Evolutionary conservation across 2,113 vertebrate species (phyloP).

Genomic region (Empidonax traillii): DNA sequence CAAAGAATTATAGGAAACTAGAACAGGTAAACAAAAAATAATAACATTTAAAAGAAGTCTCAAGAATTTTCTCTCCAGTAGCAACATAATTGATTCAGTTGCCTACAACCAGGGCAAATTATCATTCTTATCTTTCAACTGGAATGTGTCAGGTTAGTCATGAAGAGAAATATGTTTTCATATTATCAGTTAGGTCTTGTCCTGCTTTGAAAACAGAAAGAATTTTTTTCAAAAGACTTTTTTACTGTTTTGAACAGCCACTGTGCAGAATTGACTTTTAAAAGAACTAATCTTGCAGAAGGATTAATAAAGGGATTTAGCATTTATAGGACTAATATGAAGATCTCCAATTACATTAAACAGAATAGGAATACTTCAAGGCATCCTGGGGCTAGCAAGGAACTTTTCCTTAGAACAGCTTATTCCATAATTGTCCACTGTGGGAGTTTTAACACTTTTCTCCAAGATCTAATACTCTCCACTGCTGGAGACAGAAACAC

Average conservation of each 20-base stretch:
- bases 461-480: slow-evolving; percentile 38
- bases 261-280: neutral
- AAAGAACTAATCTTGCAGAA: neutral
- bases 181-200: neutral
- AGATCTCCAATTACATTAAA: slow-evolving; percentile 26
- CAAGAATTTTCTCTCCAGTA: neutral
- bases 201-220: neutral
- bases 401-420: slow-evolving; percentile 16
- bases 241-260: neutral
- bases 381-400: neutral
- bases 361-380: slow-evolving; percentile 37
- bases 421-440: slow-evolving; percentile 63
- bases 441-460: slow-evolving; percentile 50
- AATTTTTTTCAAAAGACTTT: neutral
- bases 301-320: slow-evolving; percentile 40
- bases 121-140: neutral
- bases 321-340: slow-evolving; percentile 31
- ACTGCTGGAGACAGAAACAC: slow-evolving; percentile 37
- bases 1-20: neutral
- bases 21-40: neutral
- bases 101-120: neutral
- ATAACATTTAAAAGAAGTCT: neutral
- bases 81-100: neutral
- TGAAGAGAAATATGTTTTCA: neutral
- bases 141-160: neutral